These are phyloP conservation scores for Atta texana DNA, from an alignment of 1,140 invertebrate genomes.

Conservation along the genomic window DNA sequence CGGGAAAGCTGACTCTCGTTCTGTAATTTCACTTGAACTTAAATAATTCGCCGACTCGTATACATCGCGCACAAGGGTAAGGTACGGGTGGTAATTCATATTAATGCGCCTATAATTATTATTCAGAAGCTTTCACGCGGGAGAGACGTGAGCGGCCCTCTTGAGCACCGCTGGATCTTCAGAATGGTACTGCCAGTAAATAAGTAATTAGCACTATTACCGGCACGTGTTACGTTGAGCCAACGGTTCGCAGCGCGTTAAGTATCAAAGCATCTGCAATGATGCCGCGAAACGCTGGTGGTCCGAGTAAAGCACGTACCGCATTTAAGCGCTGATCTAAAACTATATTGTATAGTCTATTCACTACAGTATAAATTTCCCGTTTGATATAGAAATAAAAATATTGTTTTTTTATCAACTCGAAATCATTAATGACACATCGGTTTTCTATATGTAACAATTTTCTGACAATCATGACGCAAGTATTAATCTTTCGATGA, in stretches of 20 bases:
- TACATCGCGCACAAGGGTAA: slow-evolving; percentile 3
- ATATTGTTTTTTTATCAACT: not conserved
- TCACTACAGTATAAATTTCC: not conserved
- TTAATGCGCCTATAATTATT: slow-evolving; percentile 51
- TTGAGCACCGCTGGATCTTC: slow-evolving; percentile 32
- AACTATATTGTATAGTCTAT: not conserved
- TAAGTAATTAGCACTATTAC: slow-evolving; percentile 69
- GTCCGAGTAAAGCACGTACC: slow-evolving; percentile 32
- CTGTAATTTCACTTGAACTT: slow-evolving; percentile 30
- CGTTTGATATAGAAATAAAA: not conserved
- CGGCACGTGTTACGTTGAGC: slow-evolving; percentile 36
- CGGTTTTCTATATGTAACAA: not conserved
- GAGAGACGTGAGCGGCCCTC: slow-evolving; percentile 11
- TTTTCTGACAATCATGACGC: not conserved
- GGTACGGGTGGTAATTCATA: slow-evolving; percentile 30
- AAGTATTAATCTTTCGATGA: slow-evolving; percentile 1
- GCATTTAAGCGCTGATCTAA: slow-evolving; percentile 7
- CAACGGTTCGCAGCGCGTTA: slow-evolving; percentile 41
- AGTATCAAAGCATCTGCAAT: slow-evolving; percentile 40
- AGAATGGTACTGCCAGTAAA: slow-evolving; percentile 51
- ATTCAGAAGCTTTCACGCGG: slow-evolving; percentile 35
- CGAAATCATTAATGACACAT: not conserved
- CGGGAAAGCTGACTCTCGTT: not conserved
- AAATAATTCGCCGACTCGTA: slow-evolving; percentile 26
- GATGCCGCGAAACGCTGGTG: slow-evolving; percentile 52